These are phyloP conservation scores for Corythaixoides concolor DNA, from an alignment of 2,113 vertebrate genomes.

Conservation along the genomic window DNA sequence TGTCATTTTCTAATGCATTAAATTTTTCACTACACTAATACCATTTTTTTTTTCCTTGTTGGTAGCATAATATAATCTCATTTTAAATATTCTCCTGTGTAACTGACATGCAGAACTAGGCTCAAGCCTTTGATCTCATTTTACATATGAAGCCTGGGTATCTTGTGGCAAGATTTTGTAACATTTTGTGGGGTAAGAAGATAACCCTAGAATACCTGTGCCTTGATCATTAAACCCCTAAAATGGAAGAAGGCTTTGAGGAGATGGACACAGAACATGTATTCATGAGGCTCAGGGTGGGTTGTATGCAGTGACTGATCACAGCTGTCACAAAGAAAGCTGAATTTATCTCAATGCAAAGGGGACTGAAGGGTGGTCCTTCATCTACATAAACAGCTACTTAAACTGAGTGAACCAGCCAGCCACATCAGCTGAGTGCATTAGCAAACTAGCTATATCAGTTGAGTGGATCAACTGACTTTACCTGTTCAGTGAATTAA, in stretches of 20 bases:
- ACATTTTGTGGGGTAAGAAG: background rate
- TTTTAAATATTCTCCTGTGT: background rate
- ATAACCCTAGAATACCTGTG: background rate
- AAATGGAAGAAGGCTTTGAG: background rate
- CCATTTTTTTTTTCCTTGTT: background rate
- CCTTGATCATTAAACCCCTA: background rate
- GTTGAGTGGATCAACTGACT: background rate
- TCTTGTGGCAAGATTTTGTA: background rate
- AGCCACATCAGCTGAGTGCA: background rate
- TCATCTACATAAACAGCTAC: background rate
- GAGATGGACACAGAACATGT: background rate
- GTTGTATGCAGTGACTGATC: background rate
- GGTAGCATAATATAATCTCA: background rate
- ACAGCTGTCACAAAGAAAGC: accelerated
- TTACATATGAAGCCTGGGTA: background rate
- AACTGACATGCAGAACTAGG: background rate
- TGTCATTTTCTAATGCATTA: background rate
- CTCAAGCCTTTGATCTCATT: background rate
- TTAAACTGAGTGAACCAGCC: background rate
- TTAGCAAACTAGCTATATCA: background rate
- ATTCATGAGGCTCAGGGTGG: background rate
- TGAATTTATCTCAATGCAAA: background rate
- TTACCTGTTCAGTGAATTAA: background rate
- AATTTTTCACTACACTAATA: background rate
- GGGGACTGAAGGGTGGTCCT: background rate